phyloP scores from a whole-genome alignment of 2,888 invertebrate species.

The Coleophora deauratella region DNA sequence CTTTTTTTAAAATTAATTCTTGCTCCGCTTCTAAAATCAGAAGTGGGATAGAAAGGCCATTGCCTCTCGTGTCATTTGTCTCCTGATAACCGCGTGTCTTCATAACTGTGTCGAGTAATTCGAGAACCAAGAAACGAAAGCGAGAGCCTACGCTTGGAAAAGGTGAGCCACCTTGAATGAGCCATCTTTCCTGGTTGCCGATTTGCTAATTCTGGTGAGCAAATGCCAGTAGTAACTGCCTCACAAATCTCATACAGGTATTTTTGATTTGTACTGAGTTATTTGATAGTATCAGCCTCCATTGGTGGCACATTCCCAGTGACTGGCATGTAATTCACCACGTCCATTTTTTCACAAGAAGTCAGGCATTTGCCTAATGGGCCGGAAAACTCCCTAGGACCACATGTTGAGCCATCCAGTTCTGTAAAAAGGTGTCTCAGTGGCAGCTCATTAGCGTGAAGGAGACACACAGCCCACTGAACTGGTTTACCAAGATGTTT shows the following conservation, averaged over 20 bases:
- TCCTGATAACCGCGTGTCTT: too few species aligned
- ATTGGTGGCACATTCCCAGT: not conserved
- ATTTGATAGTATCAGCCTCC: constrained; percentile 2
- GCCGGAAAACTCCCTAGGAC: constrained; percentile 22
- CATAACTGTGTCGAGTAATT: too few species aligned
- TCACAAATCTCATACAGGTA: constrained; percentile 10
- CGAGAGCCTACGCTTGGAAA: too few species aligned
- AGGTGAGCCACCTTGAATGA: too few species aligned
- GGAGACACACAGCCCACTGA: constrained; percentile 20
- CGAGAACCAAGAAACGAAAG: too few species aligned
- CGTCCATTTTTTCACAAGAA: constrained; percentile 8
- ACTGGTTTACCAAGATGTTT: constrained; percentile 14
- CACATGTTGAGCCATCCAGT: constrained; percentile 21
- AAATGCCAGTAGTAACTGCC: constrained; percentile 8
- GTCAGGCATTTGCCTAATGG: constrained; percentile 20
- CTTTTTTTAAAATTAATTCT: too few species aligned
- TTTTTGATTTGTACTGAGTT: constrained; percentile 13
- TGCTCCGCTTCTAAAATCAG: too few species aligned
- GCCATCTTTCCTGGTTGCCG: constrained; percentile 16
- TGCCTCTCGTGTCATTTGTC: too few species aligned
- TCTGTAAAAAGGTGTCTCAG: constrained; percentile 20
- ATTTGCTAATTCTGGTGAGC: constrained; percentile 9
- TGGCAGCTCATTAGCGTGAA: constrained; percentile 22
- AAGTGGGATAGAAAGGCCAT: too few species aligned
- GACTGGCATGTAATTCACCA: not conserved